Evolutionary conservation across 2,888 invertebrate species (phyloP).

Genomic region (Phyto melanocephala): DNA sequence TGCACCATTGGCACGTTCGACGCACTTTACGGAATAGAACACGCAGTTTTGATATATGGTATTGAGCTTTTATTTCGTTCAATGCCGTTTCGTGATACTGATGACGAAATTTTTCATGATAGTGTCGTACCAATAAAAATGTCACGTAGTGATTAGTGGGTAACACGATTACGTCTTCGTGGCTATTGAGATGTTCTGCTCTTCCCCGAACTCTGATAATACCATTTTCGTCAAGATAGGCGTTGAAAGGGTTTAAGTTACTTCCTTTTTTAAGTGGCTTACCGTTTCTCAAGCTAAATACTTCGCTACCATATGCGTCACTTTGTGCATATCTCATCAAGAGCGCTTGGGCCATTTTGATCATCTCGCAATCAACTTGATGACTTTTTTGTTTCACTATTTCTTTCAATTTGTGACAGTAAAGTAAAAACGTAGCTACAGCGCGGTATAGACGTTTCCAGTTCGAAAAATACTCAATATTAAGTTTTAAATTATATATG

Average conservation of each 20-base stretch:
- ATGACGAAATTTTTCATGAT: conserved; percentile 58
- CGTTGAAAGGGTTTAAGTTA: conserved; percentile 54
- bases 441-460: conserved; percentile 50
- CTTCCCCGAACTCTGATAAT: conserved; percentile 1
- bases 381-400: background rate
- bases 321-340: conserved; percentile 40
- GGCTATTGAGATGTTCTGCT: conserved; percentile 28
- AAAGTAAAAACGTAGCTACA: conserved; percentile 45
- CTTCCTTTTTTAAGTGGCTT: conserved; percentile 52
- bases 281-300: conserved; percentile 37
- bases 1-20: conserved; percentile 55
- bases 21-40: conserved; percentile 50
- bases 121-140: background rate
- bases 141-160: background rate
- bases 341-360: conserved; percentile 29
- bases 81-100: conserved; percentile 54
- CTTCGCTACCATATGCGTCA: conserved; percentile 46
- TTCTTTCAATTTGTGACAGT: conserved; percentile 8
- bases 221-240: conserved; percentile 22
- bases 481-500: background rate
- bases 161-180: conserved; percentile 9
- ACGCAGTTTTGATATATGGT: conserved; percentile 15
- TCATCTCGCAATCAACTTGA: conserved; percentile 29
- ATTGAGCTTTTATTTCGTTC: conserved; percentile 49
- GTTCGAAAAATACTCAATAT: conserved; percentile 47